A percentile compares a stretch with the other conserved stretches of the same genome.
Evolutionary conservation across 2,113 vertebrate species (phyloP).

Genomic region (Copsychus sechellarum): DNA sequence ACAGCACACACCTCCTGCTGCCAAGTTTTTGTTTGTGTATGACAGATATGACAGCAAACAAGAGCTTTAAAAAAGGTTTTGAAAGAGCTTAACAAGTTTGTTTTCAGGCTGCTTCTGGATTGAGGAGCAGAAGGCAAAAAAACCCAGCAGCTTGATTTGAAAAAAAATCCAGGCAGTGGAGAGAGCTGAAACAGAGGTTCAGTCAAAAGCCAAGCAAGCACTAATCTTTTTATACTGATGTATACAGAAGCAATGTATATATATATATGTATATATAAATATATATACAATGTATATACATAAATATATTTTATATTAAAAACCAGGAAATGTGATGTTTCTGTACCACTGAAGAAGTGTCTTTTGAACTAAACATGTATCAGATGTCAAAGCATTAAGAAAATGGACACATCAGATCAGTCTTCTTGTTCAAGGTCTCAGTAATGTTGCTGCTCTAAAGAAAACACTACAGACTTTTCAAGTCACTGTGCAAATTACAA

Average conservation of each 20-base stretch:
- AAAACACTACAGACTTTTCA: not conserved
- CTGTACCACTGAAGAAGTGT: not conserved
- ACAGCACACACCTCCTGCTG: not conserved
- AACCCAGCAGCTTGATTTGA: not conserved
- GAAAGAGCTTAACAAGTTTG: not conserved
- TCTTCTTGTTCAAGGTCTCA: not conserved
- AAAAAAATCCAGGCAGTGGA: not conserved
- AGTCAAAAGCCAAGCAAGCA: not conserved
- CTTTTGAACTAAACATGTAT: not conserved
- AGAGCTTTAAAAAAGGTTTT: not conserved
- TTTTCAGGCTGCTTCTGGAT: not conserved
- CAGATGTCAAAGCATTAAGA: not conserved
- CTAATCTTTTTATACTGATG: not conserved
- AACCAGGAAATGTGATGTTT: not conserved
- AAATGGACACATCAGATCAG: not conserved
- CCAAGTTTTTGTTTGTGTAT: conserved; percentile 36
- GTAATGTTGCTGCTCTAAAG: not conserved
- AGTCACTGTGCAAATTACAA: not conserved
- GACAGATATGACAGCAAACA: conserved; percentile 35
- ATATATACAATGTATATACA: too few relatives aligned
- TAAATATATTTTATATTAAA: not conserved
- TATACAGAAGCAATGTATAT: not conserved
- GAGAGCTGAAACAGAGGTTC: not conserved
- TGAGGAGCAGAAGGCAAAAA: not conserved
- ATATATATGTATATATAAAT: too few relatives aligned